These are phyloP conservation scores for Nymphicus hollandicus DNA, from an alignment of 2,113 vertebrate genomes.

Conservation along the genomic window DNA sequence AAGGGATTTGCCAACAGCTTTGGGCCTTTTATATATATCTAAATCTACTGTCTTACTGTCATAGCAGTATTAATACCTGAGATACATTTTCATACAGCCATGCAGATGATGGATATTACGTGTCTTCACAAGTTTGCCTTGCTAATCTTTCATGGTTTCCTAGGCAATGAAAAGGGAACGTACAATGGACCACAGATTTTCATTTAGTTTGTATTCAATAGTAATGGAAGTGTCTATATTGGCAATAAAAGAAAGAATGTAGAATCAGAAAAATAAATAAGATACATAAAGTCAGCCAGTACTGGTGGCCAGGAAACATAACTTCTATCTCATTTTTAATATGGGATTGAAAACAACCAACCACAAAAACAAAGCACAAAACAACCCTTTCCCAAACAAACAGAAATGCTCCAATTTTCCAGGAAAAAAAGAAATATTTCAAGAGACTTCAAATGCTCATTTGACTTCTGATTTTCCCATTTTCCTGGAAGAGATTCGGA, in stretches of 20 bases:
- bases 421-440: background rate
- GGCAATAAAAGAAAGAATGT: background rate
- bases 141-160: slow-evolving; percentile 42
- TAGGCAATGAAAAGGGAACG: slow-evolving; percentile 21
- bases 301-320: background rate
- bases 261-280: background rate
- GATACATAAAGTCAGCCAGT: background rate
- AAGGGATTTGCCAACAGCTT: background rate
- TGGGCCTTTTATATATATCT: background rate
- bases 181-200: background rate
- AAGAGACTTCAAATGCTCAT: background rate
- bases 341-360: background rate
- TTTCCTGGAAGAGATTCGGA: background rate
- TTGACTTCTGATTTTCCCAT: background rate
- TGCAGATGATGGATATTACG: background rate
- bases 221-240: background rate
- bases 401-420: background rate
- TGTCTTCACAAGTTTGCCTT: background rate
- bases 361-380: background rate
- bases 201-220: background rate
- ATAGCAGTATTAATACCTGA: background rate
- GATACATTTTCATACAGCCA: background rate
- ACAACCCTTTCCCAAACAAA: background rate
- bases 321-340: background rate
- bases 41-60: background rate